phyloP scores from a whole-genome alignment of 1,140 invertebrate genomes.

The Drosophila insularis region DNA sequence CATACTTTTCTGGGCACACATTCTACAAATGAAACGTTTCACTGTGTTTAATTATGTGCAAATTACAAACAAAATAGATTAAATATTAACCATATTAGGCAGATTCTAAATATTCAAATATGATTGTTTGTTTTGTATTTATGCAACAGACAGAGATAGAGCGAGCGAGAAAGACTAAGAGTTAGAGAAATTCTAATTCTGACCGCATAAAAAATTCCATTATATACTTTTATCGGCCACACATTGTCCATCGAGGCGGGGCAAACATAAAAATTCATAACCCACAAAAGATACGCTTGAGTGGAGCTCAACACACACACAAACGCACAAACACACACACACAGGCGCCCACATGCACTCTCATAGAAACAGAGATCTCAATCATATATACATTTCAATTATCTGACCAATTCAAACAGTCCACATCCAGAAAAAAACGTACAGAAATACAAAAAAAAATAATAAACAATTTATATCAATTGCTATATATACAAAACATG shows the following conservation, averaged over 20 bases:
- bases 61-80: conserved; percentile 65
- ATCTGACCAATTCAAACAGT: conserved; percentile 46
- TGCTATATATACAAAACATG: conserved; percentile 41
- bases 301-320: conserved; percentile 9
- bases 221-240: conserved; percentile 35
- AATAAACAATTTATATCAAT: conserved; percentile 45
- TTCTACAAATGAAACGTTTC: conserved; percentile 48
- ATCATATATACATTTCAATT: conserved; percentile 66
- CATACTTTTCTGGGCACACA: conserved; percentile 44
- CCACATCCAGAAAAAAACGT: neutral
- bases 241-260: conserved; percentile 13
- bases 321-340: conserved; percentile 3
- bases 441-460: neutral
- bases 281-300: conserved; percentile 55
- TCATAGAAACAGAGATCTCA: conserved; percentile 5
- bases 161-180: neutral
- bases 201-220: conserved; percentile 57
- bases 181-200: neutral
- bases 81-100: conserved; percentile 59
- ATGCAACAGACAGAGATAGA: neutral
- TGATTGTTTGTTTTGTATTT: conserved; percentile 17
- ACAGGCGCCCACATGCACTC: neutral
- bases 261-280: conserved; percentile 69
- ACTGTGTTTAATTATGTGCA: conserved; percentile 65
- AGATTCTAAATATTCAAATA: conserved; percentile 15